A percentile compares a stretch with the other conserved stretches of the same genome.
phyloP scores from a whole-genome alignment of 2,113 vertebrate species.

The Glaucidium brasilianum region DNA sequence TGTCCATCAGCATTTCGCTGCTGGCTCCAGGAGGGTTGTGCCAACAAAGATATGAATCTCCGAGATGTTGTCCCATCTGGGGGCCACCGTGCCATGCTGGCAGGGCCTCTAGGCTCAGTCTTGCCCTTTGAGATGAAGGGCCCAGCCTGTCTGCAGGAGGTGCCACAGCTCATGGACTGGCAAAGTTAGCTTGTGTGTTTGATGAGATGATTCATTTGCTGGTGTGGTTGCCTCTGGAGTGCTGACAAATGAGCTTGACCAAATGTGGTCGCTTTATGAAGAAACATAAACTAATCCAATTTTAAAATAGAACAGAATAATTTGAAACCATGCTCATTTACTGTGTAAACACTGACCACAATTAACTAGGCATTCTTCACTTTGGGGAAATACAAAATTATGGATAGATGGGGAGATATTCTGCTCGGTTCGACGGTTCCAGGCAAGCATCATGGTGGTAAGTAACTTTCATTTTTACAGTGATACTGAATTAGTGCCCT shows the following conservation, averaged over 20 bases:
- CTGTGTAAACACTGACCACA: constrained; percentile 19
- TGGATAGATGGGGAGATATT: neutral
- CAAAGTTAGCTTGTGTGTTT: neutral
- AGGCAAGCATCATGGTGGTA: neutral
- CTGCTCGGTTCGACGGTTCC: neutral
- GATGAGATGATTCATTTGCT: neutral
- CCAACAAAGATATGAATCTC: neutral
- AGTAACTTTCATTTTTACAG: neutral
- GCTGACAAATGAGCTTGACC: neutral
- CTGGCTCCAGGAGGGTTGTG: neutral
- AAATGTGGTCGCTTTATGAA: neutral
- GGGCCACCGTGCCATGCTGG: neutral
- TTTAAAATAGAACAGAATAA: neutral
- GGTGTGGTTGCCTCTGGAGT: neutral
- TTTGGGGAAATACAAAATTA: neutral
- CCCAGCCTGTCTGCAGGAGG: neutral
- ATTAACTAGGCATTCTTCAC: neutral
- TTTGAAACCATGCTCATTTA: neutral
- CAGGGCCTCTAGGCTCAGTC: neutral
- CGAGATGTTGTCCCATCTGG: neutral
- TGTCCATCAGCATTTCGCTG: neutral
- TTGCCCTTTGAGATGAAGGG: neutral
- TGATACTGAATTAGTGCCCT: constrained; percentile 20
- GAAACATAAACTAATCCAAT: neutral
- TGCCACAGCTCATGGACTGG: neutral